These are phyloP conservation scores for Antheraea yamamai DNA, from an alignment of 2,888 invertebrate genomes.

Conservation along the genomic window DNA sequence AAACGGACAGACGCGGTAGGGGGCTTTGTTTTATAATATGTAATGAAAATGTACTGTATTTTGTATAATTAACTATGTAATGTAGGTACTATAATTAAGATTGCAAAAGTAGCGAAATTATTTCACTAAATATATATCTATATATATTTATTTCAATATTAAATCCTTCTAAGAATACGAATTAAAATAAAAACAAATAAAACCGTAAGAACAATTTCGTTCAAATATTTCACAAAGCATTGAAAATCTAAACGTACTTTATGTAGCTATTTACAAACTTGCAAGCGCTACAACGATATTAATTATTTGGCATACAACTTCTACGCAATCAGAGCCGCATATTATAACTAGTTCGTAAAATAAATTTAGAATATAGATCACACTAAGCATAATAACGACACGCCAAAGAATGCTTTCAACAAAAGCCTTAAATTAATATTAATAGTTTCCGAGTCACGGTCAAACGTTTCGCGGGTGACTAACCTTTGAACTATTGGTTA, in stretches of 20 bases:
- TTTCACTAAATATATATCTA: no score
- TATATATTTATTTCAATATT: no score
- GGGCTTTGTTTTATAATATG: no score
- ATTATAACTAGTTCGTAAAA: not conserved
- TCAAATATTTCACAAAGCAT: no score
- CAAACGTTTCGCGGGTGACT: constrained; percentile 53
- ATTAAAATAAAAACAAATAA: no score
- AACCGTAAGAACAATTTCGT: no score
- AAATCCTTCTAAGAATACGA: no score
- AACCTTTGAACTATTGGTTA: constrained; percentile 62
- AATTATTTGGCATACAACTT: not conserved
- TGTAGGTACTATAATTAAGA: no score
- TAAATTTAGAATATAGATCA: constrained; percentile 5
- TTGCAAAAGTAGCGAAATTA: no score
- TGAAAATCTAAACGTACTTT: not conserved
- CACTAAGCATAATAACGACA: constrained; percentile 25
- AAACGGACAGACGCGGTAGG: no score
- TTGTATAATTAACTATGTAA: no score
- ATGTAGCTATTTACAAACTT: not conserved
- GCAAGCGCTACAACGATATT: not conserved
- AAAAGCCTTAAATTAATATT: constrained; percentile 51
- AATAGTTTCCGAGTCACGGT: constrained; percentile 48
- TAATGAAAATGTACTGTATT: no score
- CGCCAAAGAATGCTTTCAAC: constrained; percentile 41
- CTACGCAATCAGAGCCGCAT: not conserved